These are phyloP conservation scores for Wasmannia auropunctata DNA, from an alignment of 1,140 invertebrate genomes.

Conservation along the genomic window DNA sequence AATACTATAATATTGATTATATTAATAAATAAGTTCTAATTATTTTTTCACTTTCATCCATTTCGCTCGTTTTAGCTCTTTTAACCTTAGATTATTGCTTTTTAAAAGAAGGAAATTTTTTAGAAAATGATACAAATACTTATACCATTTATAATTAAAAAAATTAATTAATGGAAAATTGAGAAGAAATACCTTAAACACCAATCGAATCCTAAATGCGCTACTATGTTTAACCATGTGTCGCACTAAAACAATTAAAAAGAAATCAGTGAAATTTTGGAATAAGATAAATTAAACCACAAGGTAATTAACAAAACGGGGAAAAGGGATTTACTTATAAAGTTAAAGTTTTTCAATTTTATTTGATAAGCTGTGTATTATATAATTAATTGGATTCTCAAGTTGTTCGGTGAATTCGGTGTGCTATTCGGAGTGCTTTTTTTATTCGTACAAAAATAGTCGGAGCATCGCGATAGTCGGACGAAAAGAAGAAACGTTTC, in stretches of 20 bases:
- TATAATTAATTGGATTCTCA: neutral
- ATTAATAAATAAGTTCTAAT: too few species aligned
- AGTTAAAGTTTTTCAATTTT: neutral
- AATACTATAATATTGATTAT: too few species aligned
- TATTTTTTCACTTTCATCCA: too few species aligned
- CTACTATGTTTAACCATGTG: neutral
- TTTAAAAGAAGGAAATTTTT: neutral
- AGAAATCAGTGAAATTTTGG: neutral
- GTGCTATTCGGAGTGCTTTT: neutral
- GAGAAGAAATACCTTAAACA: neutral
- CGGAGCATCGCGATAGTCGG: neutral
- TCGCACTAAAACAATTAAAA: neutral
- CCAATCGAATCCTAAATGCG: neutral
- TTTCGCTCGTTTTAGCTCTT: too few species aligned
- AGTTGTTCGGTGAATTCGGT: neutral
- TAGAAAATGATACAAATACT: neutral
- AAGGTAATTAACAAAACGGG: neutral
- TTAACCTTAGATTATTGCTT: too few species aligned
- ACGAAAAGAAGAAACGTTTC: slow-evolving; percentile 6
- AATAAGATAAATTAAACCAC: neutral
- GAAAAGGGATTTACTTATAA: neutral
- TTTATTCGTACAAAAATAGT: neutral
- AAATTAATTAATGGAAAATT: neutral
- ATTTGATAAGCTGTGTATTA: neutral
- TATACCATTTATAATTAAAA: neutral